Base-by-base conservation (phyloP, 2,797 vertebrate species). In the Melopsittacus undulatus region DNA sequence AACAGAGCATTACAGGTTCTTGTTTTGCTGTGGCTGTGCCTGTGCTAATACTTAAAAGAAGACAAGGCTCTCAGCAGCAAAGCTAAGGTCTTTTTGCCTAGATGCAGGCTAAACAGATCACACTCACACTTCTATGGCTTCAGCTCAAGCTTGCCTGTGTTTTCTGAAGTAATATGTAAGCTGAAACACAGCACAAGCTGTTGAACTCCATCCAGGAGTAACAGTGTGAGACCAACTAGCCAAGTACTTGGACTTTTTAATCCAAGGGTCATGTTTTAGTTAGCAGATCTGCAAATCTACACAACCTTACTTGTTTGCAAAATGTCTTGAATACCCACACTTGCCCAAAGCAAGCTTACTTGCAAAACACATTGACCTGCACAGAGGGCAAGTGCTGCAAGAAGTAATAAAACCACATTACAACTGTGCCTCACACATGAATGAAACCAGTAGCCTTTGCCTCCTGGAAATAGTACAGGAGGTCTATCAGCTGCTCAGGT, bases 391-490 rank as follows among this genome's bases (percentile, higher is more conserved):
- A 84, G 51, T 43, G 30, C 23, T 38, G 8, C 43, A 56, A 75
- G n/a, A 62, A 30, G 17, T 38, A 76, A 77, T 82, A 74, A 75
- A 82, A 32, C 5, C 16, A 13, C 40, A n/a, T 56, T 68, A 63
- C 56, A 73, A 17, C 64, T 64, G 69, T 74, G 74, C 36, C 56
- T 79, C 73, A 38, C 4, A 8, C 69, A 49, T 52, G 87, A 94
- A 22, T 36, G 59, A 87, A 88, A 36, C 40, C 77, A 48, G 83
- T 23, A 90, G 85, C 63, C 82, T 77, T 13, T 87, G 54, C 56
- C 62, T 88, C 15, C 83, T 90, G 83, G 52, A 94, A 94, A 91
- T 34, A 79, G 85, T 70, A 48, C 48, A 82, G 91, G 56, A 89
- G 80, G 36, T 45, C 43, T 63, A 42, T 87, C 70, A 84, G 70